A percentile compares a stretch with the other conserved stretches of the same genome.
phyloP scores from a whole-genome alignment of 2,797 vertebrate genomes.

The Delichon dasypus region DNA sequence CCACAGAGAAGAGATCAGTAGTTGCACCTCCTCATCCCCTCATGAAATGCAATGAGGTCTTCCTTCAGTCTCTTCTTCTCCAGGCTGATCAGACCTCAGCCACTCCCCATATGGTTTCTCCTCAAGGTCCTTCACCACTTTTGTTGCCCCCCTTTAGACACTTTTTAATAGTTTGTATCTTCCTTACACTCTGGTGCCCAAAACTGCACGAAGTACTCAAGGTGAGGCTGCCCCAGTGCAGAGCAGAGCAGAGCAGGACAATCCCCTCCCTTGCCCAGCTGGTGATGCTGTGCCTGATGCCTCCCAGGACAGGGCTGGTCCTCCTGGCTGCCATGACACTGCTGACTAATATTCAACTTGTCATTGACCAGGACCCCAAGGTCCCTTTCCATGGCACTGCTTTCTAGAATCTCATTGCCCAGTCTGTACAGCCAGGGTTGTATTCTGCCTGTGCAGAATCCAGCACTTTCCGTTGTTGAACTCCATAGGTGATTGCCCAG shows the following conservation, averaged over 20 bases:
- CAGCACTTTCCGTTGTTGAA: neutral
- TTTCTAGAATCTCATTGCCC: neutral
- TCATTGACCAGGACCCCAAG: accelerated
- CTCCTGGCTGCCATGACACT: neutral
- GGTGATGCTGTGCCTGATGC: neutral
- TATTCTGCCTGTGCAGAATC: neutral
- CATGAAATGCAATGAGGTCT: neutral
- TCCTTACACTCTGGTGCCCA: neutral
- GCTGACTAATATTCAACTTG: accelerated
- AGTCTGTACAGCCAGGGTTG: neutral
- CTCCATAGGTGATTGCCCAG: accelerated
- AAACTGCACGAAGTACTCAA: neutral
- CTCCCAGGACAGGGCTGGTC: accelerated
- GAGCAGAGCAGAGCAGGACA: neutral
- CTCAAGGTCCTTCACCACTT: neutral
- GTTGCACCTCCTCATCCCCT: neutral
- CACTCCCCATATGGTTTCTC: accelerated
- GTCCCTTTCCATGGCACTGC: too few species aligned
- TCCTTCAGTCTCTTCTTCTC: neutral
- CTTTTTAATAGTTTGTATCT: too few species aligned
- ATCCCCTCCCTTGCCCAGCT: accelerated
- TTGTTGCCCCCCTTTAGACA: neutral
- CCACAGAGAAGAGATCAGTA: neutral
- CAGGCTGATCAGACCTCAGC: neutral
- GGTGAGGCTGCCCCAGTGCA: neutral